Base-by-base conservation (phyloP, 2,888 invertebrate genomes). In the Acrobeloides nanus region DNA sequence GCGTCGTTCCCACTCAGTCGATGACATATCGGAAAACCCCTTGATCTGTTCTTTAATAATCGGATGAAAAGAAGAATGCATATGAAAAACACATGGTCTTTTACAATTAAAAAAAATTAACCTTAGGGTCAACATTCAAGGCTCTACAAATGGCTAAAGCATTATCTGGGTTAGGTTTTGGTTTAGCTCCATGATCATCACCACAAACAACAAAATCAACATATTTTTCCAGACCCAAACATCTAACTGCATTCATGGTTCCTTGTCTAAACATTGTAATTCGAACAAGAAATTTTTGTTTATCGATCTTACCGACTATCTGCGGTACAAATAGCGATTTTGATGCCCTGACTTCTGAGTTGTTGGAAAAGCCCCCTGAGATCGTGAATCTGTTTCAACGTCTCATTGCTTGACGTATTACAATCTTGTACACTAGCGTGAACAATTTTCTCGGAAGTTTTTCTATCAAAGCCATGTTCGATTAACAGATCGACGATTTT, bases 301-400 rank as follows among this genome's bases (percentile, higher is more conserved):
- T 15, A 17, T 23, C 33, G 20, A 17, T 37, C 51, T 21, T 34
- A 66, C 66, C 69, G 57, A 48, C 73, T 74, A 57, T 77, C 77
- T 15, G 76, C 72, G 0, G 77, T 77, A 48, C 76, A 77, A 17
- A 77, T 66, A 25, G 77, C 77, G 27, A 78, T 73, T 51, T 77
- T 77, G 18, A 76, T 64, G 31, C 68, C 68, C 53, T 76, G 68
- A 21, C 59, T 56, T 46, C 73, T 72, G 3, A 77, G 63, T 26
- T 73, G 66, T 37, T 65, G 59, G 57, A 77, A 77, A 46, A 77
- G 55, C 3, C 68, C 67, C 35, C 63, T 61, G n/a, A 76, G 57
- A 45, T 77, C 74, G 20, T 73, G 68, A 8, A 77, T 59, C 23
- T 74, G 64, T 53, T 74, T 72, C 31, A 76, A 60, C 7, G 66